These are phyloP conservation scores for Drosophila aldrichi DNA, from an alignment of 2,888 invertebrate genomes.

Conservation along the genomic window DNA sequence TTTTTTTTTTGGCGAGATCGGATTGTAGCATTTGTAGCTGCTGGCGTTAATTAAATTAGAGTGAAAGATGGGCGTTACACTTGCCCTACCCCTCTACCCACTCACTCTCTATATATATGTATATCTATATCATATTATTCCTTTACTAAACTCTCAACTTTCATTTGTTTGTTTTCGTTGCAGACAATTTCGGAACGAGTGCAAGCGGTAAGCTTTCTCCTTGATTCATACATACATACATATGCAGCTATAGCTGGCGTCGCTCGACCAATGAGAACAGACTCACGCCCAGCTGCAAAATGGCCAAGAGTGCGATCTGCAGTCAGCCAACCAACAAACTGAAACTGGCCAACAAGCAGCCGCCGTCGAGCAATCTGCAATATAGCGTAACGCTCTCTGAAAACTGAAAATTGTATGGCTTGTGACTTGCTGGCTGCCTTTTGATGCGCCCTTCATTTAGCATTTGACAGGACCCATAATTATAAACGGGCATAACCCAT, in stretches of 20 bases:
- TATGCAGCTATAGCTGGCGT: not conserved
- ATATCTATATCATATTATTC: conserved; percentile 2
- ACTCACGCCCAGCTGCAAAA: conserved; percentile 33
- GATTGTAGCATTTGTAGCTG: conserved; percentile 23
- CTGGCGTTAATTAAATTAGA: conserved; percentile 60
- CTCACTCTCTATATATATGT: not conserved
- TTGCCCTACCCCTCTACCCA: no score
- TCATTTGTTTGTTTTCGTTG: conserved; percentile 49
- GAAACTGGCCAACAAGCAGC: not conserved
- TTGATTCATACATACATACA: conserved; percentile 18
- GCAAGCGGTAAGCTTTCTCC: conserved; percentile 81
- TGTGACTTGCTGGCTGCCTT: conserved; percentile 58
- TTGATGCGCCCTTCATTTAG: conserved; percentile 81
- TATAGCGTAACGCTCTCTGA: conserved; percentile 42
- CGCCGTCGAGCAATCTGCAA: conserved; percentile 25
- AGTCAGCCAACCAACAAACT: conserved; percentile 5
- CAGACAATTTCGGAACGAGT: conserved; percentile 84
- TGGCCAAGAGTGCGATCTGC: not conserved
- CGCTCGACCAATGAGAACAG: conserved; percentile 43
- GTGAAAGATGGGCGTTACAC: conserved; percentile 42
- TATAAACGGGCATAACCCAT: conserved; percentile 84
- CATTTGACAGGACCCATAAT: conserved; percentile 85
- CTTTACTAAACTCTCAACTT: conserved; percentile 39
- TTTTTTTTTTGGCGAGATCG: conserved; percentile 11
- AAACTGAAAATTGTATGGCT: conserved; percentile 68